Evolutionary conservation across 2,888 invertebrate species (phyloP).

Genomic region (Ophioninae sp.): DNA sequence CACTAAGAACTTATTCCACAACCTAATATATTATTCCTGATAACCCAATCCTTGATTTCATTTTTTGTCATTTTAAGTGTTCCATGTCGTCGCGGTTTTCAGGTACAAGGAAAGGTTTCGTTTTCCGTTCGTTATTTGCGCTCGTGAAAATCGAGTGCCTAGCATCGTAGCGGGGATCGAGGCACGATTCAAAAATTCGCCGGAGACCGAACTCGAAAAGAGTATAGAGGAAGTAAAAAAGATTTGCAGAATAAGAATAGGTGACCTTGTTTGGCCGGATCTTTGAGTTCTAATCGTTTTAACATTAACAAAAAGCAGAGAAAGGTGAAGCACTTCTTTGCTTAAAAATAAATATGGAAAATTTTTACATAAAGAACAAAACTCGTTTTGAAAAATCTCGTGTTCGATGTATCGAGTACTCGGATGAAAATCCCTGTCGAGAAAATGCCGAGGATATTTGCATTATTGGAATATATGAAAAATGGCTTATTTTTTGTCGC

Average conservation of each 20-base stretch:
- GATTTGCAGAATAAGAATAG: slow-evolving; percentile 84
- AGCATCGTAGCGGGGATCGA: slow-evolving; percentile 84
- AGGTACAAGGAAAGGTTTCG: slow-evolving; percentile 86
- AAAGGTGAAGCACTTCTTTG: background rate
- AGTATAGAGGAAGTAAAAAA: slow-evolving; percentile 87
- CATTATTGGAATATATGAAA: background rate
- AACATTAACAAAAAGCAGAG: background rate
- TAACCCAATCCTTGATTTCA: background rate
- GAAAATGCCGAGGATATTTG: background rate
- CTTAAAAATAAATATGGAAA: background rate
- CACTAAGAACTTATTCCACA: too few relatives aligned
- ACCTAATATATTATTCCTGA: too few relatives aligned
- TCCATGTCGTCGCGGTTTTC: slow-evolving; percentile 63
- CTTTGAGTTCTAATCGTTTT: slow-evolving; percentile 3
- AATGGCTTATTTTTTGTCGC: background rate
- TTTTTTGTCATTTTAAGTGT: background rate
- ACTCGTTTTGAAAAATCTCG: background rate
- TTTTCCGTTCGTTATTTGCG: slow-evolving; percentile 88
- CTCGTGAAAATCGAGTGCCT: slow-evolving; percentile 84
- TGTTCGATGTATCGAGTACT: background rate
- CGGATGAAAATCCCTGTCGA: background rate
- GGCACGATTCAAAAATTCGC: slow-evolving; percentile 82
- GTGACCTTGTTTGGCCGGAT: slow-evolving; percentile 81
- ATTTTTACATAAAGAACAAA: background rate
- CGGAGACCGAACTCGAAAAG: slow-evolving; percentile 82